Conservation (phyloP, 2,888 invertebrate genomes). For the Himalopsyche anomala region DNA sequence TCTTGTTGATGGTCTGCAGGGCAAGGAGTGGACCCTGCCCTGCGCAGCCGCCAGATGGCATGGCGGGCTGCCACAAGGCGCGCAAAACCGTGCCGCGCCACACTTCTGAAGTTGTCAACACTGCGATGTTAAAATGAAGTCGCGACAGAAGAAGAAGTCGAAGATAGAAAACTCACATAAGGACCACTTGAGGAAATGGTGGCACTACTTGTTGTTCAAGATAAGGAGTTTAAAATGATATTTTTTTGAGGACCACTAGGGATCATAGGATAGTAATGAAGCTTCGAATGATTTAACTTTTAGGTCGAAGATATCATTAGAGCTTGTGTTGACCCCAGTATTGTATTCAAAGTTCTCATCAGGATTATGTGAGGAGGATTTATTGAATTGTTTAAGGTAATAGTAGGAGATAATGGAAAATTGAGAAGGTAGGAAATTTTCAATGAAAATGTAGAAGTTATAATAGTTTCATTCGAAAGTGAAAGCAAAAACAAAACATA, state of each 20-base stretch:
- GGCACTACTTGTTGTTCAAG: no score
- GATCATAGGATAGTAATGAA: background rate
- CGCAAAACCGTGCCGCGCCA: constrained; percentile 84
- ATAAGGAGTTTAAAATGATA: no score
- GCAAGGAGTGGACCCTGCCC: constrained; percentile 74
- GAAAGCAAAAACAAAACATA: no score
- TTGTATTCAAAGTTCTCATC: no score
- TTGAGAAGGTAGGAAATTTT: no score
- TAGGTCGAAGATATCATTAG: background rate
- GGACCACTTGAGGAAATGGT: background rate
- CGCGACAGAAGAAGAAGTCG: constrained; percentile 38
- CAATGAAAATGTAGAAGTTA: no score
- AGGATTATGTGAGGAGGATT: no score
- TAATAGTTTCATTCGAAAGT: no score
- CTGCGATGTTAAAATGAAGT: constrained; percentile 20
- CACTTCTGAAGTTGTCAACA: constrained; percentile 68
- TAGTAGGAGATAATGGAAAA: background rate
- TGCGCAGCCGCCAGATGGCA: constrained; percentile 83
- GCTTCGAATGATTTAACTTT: background rate
- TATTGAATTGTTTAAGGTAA: background rate
- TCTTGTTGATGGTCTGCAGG: constrained; percentile 75
- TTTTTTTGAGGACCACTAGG: background rate
- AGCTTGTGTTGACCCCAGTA: background rate
- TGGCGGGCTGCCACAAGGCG: constrained; percentile 84
- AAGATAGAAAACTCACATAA: constrained; percentile 27